phyloP scores from a whole-genome alignment of 2,113 vertebrate species.

The Calyptommatus sinebrachiatus region DNA sequence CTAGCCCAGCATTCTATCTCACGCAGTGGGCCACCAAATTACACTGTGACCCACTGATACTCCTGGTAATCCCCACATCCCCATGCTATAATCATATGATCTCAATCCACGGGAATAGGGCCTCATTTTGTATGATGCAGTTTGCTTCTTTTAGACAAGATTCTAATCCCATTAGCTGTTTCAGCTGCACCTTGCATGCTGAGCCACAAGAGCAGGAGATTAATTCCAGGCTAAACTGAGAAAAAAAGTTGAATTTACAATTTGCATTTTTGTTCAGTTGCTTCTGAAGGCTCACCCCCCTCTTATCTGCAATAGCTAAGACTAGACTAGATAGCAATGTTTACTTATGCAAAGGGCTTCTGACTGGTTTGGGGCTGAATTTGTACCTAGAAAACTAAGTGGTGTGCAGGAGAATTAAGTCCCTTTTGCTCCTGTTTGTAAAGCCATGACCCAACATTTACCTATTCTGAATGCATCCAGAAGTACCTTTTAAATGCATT shows the following conservation, averaged over 20 bases:
- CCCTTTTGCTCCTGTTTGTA: background rate
- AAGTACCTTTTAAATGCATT: background rate
- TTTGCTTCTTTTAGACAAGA: background rate
- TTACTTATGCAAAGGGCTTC: background rate
- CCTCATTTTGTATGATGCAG: background rate
- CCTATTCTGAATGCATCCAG: background rate
- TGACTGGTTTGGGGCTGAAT: background rate
- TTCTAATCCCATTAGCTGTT: background rate
- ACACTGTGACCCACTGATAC: no score
- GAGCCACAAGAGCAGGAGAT: background rate
- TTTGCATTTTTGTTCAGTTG: no score
- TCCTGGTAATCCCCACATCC: no score
- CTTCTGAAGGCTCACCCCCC: no score
- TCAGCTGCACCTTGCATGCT: accelerated
- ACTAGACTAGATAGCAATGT: background rate
- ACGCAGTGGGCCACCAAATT: no score
- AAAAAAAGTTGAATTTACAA: background rate
- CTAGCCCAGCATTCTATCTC: no score
- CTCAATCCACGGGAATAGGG: no score
- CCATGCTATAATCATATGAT: no score
- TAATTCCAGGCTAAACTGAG: background rate
- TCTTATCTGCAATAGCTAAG: no score
- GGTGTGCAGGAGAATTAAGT: no score
- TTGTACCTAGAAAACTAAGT: background rate
- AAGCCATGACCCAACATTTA: background rate